A percentile compares a stretch with the other conserved stretches of the same genome.
phyloP scores from a whole-genome alignment of 2,797 vertebrate genomes.

The Urosaurus nigricauda region DNA sequence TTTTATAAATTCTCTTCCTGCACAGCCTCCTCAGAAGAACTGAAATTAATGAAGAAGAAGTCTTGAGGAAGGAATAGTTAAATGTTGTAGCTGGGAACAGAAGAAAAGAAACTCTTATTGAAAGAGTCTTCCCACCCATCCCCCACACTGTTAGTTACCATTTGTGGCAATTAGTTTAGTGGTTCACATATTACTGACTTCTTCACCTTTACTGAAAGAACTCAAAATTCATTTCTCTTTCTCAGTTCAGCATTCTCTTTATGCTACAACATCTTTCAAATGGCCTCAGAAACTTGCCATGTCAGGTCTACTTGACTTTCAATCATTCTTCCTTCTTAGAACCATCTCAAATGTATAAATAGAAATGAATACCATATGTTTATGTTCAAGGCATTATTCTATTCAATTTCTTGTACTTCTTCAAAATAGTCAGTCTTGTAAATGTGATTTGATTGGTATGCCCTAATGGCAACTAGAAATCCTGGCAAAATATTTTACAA shows the following conservation, averaged over 20 bases:
- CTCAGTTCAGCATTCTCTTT: slow-evolving; percentile 39
- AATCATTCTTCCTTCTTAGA: not conserved
- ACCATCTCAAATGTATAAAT: not conserved
- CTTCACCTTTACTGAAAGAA: not conserved
- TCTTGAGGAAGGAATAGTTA: not conserved
- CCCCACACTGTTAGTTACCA: not conserved
- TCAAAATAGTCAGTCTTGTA: not conserved
- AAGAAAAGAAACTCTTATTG: not conserved
- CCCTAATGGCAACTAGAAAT: not conserved
- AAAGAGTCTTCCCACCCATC: not conserved
- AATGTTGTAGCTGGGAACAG: not conserved
- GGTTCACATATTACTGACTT: not conserved
- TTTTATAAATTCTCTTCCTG: not conserved
- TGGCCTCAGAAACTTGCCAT: rapidly evolving
- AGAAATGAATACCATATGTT: not conserved
- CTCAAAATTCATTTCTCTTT: slow-evolving; percentile 51
- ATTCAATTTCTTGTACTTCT: not conserved
- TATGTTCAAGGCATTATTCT: not conserved
- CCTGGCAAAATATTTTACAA: slow-evolving; percentile 5
- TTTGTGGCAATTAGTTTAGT: too few species aligned
- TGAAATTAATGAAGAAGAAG: not conserved
- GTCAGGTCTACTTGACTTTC: slow-evolving; percentile 54
- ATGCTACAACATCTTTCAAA: slow-evolving; percentile 46
- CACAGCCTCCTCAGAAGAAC: not conserved
- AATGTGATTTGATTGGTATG: not conserved